phyloP scores from a whole-genome alignment of 92 coral and sea anemone genomes.

The Palythoa caribaeorum region DNA sequence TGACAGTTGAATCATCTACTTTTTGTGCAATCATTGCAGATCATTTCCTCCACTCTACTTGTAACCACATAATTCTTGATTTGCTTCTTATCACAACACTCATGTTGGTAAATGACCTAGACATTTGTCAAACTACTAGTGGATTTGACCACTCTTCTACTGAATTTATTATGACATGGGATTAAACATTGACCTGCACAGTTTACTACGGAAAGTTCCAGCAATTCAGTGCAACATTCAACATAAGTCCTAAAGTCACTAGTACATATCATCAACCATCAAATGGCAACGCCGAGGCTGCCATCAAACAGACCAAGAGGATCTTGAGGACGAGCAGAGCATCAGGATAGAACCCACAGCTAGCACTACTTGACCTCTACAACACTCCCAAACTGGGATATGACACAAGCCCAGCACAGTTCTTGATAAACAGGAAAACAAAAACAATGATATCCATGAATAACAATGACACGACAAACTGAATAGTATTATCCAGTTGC shows the following conservation, averaged over 20 bases:
- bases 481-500: too few relatives aligned
- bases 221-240: neutral
- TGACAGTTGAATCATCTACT: too few relatives aligned
- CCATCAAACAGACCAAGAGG: constrained; percentile 24
- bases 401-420: constrained; percentile 26
- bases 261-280: neutral
- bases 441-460: neutral
- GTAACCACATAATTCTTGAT: too few relatives aligned
- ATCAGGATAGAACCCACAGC: constrained; percentile 21
- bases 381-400: constrained; percentile 10
- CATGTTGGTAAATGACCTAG: too few relatives aligned
- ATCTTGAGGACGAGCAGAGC: constrained; percentile 6
- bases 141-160: too few relatives aligned
- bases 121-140: too few relatives aligned
- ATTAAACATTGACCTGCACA: neutral
- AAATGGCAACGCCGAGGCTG: constrained; percentile 26
- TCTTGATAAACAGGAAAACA: neutral
- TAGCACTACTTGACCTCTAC: constrained; percentile 26
- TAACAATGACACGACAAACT: too few relatives aligned
- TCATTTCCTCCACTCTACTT: too few relatives aligned
- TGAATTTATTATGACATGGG: too few relatives aligned
- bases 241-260: neutral
- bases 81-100: too few relatives aligned
- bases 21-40: too few relatives aligned
- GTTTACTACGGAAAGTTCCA: neutral